Base-by-base conservation (phyloP, 1,140 invertebrate genomes). In the Marisa cornuarietis region DNA sequence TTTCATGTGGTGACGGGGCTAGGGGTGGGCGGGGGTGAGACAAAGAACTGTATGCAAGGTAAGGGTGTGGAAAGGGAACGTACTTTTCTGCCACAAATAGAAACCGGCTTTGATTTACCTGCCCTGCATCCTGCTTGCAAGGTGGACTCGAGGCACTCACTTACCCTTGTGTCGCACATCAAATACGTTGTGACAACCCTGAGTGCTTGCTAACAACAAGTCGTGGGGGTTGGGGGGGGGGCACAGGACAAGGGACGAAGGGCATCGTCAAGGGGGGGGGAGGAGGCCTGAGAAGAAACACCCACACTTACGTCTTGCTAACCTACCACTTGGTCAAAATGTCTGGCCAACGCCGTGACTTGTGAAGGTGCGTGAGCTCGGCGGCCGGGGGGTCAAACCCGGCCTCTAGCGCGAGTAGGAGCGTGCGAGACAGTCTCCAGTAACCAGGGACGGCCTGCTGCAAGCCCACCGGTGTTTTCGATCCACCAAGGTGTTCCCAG, bases 311-410 rank as follows among this genome's bases (percentile, higher is more conserved):
- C 76, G 76, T 68, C 49, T 75, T 61, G 24, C 18, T 65, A 77
- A 77, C 76, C 76, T 77, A 77, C 76, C 76, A 77, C 76, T 52
- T 76, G 51, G 61, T 49, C 75, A 49, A 77, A 77, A 77, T 51
- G 24, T 63, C 71, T 54, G 22, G n/a, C 65, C 31, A 42, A 42
- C 31, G 31, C 31, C 22, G 26, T 31, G 65, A n/a, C 65, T n/a
- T 31, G 14, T 18, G 65, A 16, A 13, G 22, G 65, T 11, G 65
- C 65, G 65, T 31, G 65, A 68, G 65, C 68, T 71, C 22, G 68
- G 31, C 22, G 18, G 68, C 31, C 31, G 26, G 18, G n/a, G 31
- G 31, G 31, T 42, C 31, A 42, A 42, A 42, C 31, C 31, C 31
- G 31, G 16, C 54, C 11, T 68, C 26, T 68, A 52, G 76, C 76